phyloP scores from a whole-genome alignment of 2,113 vertebrate species.

The Protobothrops mucrosquamatus region DNA sequence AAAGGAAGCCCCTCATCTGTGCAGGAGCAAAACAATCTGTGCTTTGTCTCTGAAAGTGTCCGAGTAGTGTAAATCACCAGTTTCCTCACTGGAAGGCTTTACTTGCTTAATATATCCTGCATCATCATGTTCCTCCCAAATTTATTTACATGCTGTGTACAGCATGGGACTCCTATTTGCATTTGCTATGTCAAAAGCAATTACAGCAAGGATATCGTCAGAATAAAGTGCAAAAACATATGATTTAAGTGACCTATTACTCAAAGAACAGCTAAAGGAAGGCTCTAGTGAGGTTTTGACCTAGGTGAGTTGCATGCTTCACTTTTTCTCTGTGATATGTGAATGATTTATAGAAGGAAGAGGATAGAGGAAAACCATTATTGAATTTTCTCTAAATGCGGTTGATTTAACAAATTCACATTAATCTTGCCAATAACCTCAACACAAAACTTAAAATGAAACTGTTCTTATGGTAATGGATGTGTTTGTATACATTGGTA shows the following conservation, averaged over 20 bases:
- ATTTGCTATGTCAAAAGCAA: constrained; percentile 25
- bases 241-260: constrained; percentile 49
- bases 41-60: background rate
- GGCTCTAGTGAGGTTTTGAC: constrained; percentile 38
- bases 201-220: constrained; percentile 50
- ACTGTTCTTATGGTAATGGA: constrained; percentile 16
- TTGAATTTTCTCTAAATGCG: constrained; percentile 47
- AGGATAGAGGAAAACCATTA: background rate
- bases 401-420: constrained; percentile 34
- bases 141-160: background rate
- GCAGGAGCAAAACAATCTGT: background rate
- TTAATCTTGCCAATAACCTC: constrained; percentile 26
- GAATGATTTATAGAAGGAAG: constrained; percentile 24
- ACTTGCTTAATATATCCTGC: background rate
- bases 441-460: background rate
- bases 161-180: constrained; percentile 42
- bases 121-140: background rate
- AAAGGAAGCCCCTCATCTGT: background rate
- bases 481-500: background rate
- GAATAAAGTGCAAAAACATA: constrained; percentile 46
- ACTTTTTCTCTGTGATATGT: background rate
- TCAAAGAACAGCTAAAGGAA: constrained; percentile 36
- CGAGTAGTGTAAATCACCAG: background rate
- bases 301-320: constrained; percentile 15
- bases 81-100: background rate